Evolutionary conservation across 2,888 invertebrate genomes (phyloP), one percentile per base, ranked within the genome.

Genomic region (Timema cristinae): DNA sequence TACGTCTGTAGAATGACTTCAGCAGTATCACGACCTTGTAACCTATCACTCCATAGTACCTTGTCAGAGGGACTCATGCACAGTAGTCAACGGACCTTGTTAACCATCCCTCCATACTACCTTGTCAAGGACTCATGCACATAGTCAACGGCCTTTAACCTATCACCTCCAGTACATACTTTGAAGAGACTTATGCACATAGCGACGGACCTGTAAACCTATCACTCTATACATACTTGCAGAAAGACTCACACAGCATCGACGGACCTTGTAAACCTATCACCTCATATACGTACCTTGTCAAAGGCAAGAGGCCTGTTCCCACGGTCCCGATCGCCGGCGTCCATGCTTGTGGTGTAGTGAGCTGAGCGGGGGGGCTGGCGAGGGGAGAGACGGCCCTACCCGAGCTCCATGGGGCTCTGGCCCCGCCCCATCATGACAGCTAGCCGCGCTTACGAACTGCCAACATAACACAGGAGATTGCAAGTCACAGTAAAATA

Each of bases 371-470:
- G 87, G 88, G 86, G 86, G 88, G 87, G 85, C 87, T 86, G 86
- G 86, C 86, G 85, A 85, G 89, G 86, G 86, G 86, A 84, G 84
- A 87, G 87, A 87, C 89, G 88, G 88, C 88, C 89, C 88, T 91
- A 91, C 87, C 91, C 91, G 89, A 90, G 89, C 90, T 91, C 91
- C 91, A 91, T 91, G 88, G 90, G 90, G 88, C 91, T 90, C 89
- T 88, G 89, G 85, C 88, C 90, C 89, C 90, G 90, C 90, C 91
- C 91, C 91, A 91, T 91, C 89, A 88, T 87, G 87, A 86, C 89
- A 89, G 89, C 90, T 87, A 87, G 86, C 87, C 87, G 86, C 86
- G 85, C 87, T 86, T 87, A 83, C 87, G 88, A 87, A 88, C 91
- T 90, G 86, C 50, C 83, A 83, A 66, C 59, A n/a, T 66, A 32